Percentiles rank a stretch among this genome's conserved stretches.
Evolutionary conservation across 2,797 vertebrate species (phyloP).

Genomic region (Diplodus sargus): DNA sequence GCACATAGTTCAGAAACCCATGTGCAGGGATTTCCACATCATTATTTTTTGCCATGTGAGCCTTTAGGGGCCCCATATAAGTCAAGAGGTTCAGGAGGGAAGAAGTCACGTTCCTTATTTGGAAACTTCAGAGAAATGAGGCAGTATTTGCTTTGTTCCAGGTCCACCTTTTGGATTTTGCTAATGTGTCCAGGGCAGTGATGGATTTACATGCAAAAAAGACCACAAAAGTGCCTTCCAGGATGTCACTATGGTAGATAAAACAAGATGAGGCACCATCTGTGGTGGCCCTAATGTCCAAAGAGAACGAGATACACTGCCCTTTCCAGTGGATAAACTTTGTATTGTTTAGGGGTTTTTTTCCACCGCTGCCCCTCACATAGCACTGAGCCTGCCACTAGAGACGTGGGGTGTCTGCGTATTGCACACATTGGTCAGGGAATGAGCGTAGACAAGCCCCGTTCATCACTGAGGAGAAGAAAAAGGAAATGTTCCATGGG

Average conservation of each 20-base stretch:
- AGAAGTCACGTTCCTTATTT: background rate
- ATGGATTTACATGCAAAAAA: background rate
- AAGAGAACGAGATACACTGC: too few species aligned
- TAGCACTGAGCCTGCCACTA: too few species aligned
- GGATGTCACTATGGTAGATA: background rate
- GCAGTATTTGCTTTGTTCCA: background rate
- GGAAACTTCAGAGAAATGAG: background rate
- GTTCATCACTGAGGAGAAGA: background rate
- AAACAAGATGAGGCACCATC: background rate
- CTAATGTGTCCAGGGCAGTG: background rate
- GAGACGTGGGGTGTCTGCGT: background rate
- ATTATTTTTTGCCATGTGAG: too few species aligned
- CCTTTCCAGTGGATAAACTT: too few species aligned
- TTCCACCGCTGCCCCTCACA: too few species aligned
- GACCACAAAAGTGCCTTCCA: background rate
- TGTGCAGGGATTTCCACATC: too few species aligned
- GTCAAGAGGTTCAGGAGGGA: background rate
- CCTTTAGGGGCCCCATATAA: too few species aligned
- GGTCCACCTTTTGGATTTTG: too few species aligned
- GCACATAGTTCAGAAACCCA: too few species aligned
- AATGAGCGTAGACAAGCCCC: background rate
- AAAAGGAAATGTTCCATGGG: background rate
- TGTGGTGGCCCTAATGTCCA: too few species aligned
- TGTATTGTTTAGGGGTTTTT: too few species aligned
- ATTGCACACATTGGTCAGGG: background rate